phyloP scores from a whole-genome alignment of 2,797 vertebrate species.

The Erethizon dorsatum region DNA sequence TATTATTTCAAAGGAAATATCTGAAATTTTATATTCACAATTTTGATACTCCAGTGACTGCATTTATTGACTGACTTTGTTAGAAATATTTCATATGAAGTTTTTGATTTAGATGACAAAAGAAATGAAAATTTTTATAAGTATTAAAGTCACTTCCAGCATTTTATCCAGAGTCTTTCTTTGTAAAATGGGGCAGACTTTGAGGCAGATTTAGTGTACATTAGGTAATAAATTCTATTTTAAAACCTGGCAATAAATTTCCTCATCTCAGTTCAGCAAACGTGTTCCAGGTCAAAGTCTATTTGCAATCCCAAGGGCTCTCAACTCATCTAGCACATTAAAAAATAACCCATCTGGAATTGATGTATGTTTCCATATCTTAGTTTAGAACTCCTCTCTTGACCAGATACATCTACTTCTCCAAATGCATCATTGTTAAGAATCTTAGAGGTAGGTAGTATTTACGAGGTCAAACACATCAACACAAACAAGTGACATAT shows the following conservation, averaged over 20 bases:
- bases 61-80: slow-evolving; percentile 22
- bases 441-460: neutral
- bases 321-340: neutral
- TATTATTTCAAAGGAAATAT: slow-evolving; percentile 2
- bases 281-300: neutral
- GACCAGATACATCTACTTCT: rapidly evolving
- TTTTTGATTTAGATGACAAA: neutral
- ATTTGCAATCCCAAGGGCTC: neutral
- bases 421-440: neutral
- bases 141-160: neutral
- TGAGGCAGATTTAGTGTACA: neutral
- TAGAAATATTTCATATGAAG: slow-evolving; percentile 48
- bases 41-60: neutral
- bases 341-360: neutral
- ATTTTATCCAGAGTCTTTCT: slow-evolving; percentile 25
- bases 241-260: neutral
- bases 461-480: neutral
- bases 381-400: neutral
- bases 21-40: neutral
- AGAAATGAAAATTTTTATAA: slow-evolving; percentile 8
- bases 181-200: neutral
- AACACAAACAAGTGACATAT: neutral
- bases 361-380: neutral
- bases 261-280: neutral
- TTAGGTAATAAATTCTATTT: slow-evolving; percentile 49